Evolutionary conservation across 2,888 invertebrate species (phyloP).

Genomic region (Volucella bombylans): DNA sequence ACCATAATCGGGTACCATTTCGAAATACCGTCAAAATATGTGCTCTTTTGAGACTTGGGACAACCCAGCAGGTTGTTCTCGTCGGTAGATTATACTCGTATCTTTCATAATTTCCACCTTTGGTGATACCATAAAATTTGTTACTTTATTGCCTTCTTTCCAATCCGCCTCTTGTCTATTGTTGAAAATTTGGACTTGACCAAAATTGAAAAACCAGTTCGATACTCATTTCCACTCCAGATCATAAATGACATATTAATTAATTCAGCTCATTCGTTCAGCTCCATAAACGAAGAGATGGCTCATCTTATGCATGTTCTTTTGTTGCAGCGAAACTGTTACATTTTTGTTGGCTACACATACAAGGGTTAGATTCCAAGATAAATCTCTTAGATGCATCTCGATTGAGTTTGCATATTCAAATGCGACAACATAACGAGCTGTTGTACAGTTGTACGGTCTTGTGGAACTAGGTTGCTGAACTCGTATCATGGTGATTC

Average conservation of each 20-base stretch:
- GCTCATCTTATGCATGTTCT: not conserved
- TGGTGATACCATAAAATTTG: slow-evolving; percentile 21
- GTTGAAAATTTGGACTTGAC: slow-evolving; percentile 1
- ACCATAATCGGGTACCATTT: slow-evolving; percentile 13
- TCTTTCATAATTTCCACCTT: slow-evolving; percentile 21
- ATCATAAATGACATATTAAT: slow-evolving; percentile 51
- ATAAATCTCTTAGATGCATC: not conserved
- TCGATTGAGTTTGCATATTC: slow-evolving; percentile 23
- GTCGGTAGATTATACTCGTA: not conserved
- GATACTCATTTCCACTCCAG: slow-evolving; percentile 42
- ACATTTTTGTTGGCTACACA: not conserved
- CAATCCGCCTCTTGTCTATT: not conserved
- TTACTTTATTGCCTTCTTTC: slow-evolving; percentile 26
- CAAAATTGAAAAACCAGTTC: slow-evolving; percentile 21
- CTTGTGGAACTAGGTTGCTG: not conserved
- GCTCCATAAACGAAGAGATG: slow-evolving; percentile 11
- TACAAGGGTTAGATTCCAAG: not conserved
- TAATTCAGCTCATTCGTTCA: slow-evolving; percentile 26
- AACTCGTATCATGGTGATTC: slow-evolving; percentile 5
- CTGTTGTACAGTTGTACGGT: slow-evolving; percentile 24
- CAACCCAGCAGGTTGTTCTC: not conserved
- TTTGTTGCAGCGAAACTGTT: slow-evolving; percentile 8
- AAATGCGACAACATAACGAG: slow-evolving; percentile 17
- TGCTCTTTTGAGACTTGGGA: not conserved
- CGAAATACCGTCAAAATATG: slow-evolving; percentile 14